Percentiles rank a stretch among this genome's conserved stretches.
Evolutionary conservation across 1,140 invertebrate genomes (phyloP).

Genomic region (Zaprionus gabonicus): DNA sequence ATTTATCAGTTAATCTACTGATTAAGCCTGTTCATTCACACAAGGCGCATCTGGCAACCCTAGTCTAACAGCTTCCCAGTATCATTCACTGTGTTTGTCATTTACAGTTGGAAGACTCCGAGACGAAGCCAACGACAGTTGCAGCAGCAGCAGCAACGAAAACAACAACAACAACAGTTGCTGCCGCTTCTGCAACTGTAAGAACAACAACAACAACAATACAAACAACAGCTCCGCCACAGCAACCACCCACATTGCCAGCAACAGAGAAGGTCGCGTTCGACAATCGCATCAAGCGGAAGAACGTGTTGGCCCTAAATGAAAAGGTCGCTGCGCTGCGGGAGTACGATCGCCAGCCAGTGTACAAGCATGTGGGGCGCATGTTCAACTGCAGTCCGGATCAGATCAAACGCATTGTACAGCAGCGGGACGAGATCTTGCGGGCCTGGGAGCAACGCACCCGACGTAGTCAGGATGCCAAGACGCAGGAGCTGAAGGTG

Average conservation of each 20-base stretch:
- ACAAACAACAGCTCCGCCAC: not conserved
- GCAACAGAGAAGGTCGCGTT: slow-evolving; percentile 72
- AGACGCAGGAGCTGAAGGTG: slow-evolving; percentile 73
- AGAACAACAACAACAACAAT: not conserved
- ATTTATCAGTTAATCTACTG: too few relatives aligned
- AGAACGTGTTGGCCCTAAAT: slow-evolving; percentile 78
- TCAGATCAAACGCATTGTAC: slow-evolving; percentile 81
- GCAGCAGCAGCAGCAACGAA: slow-evolving; percentile 26
- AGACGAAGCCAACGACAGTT: slow-evolving; percentile 1
- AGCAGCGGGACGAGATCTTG: slow-evolving; percentile 74
- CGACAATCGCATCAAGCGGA: slow-evolving; percentile 81
- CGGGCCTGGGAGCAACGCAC: slow-evolving; percentile 79
- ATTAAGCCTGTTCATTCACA: too few relatives aligned
- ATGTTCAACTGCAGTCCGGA: slow-evolving; percentile 82
- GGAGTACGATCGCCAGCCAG: slow-evolving; percentile 74
- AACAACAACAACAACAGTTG: slow-evolving; percentile 5
- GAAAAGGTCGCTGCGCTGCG: slow-evolving; percentile 78
- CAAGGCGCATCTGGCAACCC: too few relatives aligned
- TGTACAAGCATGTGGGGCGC: slow-evolving; percentile 79
- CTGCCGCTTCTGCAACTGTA: slow-evolving; percentile 27
- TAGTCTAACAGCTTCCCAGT: not conserved
- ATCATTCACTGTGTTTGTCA: not conserved
- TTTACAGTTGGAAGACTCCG: slow-evolving; percentile 26
- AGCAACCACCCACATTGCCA: slow-evolving; percentile 50
- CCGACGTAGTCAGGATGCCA: slow-evolving; percentile 68